Conservation (phyloP, 2,797 vertebrate species). For the Etheostoma nigrum region DNA sequence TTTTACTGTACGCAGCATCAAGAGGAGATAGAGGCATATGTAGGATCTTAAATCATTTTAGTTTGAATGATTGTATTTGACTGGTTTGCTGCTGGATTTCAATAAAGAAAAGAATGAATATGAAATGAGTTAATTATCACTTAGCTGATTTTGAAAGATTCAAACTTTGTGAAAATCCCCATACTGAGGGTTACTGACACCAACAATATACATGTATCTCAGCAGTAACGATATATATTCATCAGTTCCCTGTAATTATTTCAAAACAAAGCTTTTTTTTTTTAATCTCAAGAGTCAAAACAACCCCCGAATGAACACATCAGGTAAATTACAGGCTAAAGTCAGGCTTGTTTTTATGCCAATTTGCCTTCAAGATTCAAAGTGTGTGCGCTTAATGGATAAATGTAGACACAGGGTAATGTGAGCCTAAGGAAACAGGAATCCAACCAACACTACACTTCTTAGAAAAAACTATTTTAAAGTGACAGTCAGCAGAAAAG, state of each 20-base stretch:
- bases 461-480: too few relatives aligned
- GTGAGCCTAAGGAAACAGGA: too few relatives aligned
- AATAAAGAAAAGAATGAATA: neutral
- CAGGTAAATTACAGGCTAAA: neutral
- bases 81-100: neutral
- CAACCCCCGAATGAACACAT: neutral
- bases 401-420: neutral
- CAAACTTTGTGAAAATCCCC: neutral
- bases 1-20: neutral
- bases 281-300: neutral
- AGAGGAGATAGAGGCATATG: neutral
- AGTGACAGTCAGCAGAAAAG: too few relatives aligned
- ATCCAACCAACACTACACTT: too few relatives aligned
- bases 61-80: neutral
- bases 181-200: neutral
- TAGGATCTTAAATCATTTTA: neutral
- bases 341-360: neutral
- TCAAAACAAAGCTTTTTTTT: conserved; percentile 5
- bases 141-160: neutral
- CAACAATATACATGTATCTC: neutral
- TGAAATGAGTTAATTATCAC: neutral
- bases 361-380: neutral
- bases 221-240: neutral
- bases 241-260: conserved; percentile 1
- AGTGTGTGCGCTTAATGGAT: neutral